phyloP scores from a whole-genome alignment of 2,888 invertebrate species.

The Agapetus fuscipes region DNA sequence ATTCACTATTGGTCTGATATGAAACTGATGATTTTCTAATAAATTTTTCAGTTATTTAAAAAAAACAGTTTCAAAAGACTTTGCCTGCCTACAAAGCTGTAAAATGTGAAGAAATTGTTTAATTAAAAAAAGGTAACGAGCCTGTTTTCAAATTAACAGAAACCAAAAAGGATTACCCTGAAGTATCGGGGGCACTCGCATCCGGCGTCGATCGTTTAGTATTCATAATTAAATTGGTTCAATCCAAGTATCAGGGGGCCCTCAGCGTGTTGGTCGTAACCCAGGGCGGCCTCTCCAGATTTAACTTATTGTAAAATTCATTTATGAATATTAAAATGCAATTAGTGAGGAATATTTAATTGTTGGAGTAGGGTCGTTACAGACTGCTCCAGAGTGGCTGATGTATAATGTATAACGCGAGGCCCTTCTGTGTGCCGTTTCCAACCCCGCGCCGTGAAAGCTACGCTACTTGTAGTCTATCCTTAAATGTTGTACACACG shows the following conservation, averaged over 20 bases:
- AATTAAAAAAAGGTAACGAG: too few species aligned
- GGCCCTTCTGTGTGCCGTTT: neutral
- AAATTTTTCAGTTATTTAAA: too few species aligned
- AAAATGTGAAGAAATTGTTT: too few species aligned
- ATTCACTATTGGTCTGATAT: too few species aligned
- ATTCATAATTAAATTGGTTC: constrained; percentile 10
- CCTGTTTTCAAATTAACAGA: too few species aligned
- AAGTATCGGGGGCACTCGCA: too few species aligned
- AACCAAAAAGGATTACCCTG: too few species aligned
- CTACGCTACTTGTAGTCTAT: too few species aligned
- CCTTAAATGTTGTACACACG: too few species aligned
- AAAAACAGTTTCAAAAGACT: too few species aligned
- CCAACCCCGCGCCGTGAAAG: neutral
- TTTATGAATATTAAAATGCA: constrained; percentile 19
- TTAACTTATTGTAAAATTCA: constrained; percentile 8
- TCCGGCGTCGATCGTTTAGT: constrained; percentile 7
- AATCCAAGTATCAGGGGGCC: constrained; percentile 2
- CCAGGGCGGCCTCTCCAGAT: neutral
- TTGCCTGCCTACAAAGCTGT: too few species aligned
- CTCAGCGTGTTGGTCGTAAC: constrained; percentile 7
- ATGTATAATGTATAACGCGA: constrained; percentile 10
- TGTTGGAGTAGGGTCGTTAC: constrained; percentile 3
- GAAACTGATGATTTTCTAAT: too few species aligned
- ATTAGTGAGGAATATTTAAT: constrained; percentile 14
- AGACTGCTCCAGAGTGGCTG: constrained; percentile 4